phyloP scores from a whole-genome alignment of 2,888 invertebrate species.

The Cheilosia grossa region DNA sequence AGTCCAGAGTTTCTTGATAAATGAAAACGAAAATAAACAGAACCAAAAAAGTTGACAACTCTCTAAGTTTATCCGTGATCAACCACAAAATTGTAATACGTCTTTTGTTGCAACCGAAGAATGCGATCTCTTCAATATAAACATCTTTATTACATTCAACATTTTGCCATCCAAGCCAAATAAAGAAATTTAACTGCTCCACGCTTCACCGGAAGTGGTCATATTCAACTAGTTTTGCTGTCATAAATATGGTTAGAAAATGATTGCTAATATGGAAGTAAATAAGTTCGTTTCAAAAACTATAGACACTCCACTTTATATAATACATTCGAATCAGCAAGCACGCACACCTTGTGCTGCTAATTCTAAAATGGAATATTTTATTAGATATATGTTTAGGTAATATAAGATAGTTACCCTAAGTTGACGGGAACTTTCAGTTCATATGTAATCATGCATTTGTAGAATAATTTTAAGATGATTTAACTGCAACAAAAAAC shows the following conservation, averaged over 20 bases:
- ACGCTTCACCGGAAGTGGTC: constrained; percentile 39
- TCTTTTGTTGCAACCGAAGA: no score
- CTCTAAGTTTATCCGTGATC: no score
- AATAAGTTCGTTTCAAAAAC: constrained; percentile 1
- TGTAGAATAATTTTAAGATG: not conserved
- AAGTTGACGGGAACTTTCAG: not conserved
- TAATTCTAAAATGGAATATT: constrained; percentile 35
- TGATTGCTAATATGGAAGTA: constrained; percentile 18
- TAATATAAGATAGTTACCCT: not conserved
- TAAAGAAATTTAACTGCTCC: constrained; percentile 36
- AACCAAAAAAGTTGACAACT: not conserved
- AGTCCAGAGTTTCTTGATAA: no score
- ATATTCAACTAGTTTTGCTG: constrained; percentile 25
- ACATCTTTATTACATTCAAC: not conserved
- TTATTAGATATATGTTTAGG: not conserved
- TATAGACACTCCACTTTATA: constrained; percentile 26
- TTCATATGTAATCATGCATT: not conserved
- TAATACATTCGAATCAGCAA: constrained; percentile 18
- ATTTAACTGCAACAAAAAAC: not conserved
- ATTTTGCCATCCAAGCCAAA: constrained; percentile 10
- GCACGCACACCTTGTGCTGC: constrained; percentile 3
- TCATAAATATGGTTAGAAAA: constrained; percentile 45
- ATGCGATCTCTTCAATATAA: no score
- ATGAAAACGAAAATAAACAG: no score
- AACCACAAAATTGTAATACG: no score